Evolutionary conservation across 2,797 vertebrate species (phyloP).

Genomic region (Poeciliopsis infans): DNA sequence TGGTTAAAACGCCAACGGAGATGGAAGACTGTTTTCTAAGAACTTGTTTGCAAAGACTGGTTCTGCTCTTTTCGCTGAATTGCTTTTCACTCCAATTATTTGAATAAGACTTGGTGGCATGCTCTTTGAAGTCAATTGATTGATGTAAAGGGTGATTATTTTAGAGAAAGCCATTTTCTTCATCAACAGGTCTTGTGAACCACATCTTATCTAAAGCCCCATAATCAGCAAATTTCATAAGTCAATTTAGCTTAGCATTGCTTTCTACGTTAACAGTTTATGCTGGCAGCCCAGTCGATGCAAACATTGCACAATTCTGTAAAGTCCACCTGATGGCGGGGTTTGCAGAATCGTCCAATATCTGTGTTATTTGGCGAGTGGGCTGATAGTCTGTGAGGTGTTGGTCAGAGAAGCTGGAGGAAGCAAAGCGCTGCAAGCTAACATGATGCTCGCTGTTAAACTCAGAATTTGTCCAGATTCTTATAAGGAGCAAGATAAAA

Average conservation of each 20-base stretch:
- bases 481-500: background rate
- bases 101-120: background rate
- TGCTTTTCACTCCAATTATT: background rate
- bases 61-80: constrained; percentile 4
- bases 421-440: background rate
- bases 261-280: background rate
- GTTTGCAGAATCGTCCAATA: constrained; percentile 29
- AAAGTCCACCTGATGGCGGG: background rate
- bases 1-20: constrained; percentile 4
- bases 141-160: background rate
- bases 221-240: background rate
- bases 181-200: constrained; percentile 6
- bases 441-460: background rate
- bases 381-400: constrained; percentile 15
- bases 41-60: constrained; percentile 19
- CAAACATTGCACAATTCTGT: constrained; percentile 28
- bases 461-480: background rate
- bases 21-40: constrained; percentile 7
- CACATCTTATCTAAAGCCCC: background rate
- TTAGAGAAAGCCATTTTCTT: background rate
- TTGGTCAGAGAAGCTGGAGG: background rate
- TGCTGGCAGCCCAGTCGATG: constrained; percentile 39
- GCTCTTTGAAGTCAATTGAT: constrained; percentile 7
- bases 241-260: background rate
- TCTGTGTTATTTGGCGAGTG: constrained; percentile 37